Base-by-base conservation (phyloP, 2,113 vertebrate genomes). In the Brachionichthys hirsutus region DNA sequence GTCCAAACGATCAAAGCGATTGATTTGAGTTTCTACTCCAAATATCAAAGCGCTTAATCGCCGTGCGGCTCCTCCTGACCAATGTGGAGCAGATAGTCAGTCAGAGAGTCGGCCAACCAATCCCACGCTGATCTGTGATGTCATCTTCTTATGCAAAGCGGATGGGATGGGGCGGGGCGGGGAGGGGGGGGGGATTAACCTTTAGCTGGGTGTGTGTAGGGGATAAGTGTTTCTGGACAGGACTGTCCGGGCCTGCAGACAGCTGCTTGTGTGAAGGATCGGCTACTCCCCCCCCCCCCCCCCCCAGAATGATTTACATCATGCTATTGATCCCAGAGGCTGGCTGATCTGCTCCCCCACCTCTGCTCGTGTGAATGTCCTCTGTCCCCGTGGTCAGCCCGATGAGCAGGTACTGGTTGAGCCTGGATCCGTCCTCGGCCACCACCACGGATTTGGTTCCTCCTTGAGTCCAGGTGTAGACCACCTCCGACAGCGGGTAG, bases 341-440 rank as follows among this genome's bases (percentile, higher is more conserved):
- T 69, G n/a, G n/a, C 67, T 77, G 81, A 83, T 69, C 81, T 83
- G 66, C 62, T 58, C 48, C 52, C 71, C 15, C 77, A 98, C 96
- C 97, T 88, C 95, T 94, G 80, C 95, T 98, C 42, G 95, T 98
- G 67, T 90, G 89, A 83, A 97, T 95, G 79, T 97, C 94, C 85
- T 96, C 94, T 0, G 92, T 95, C 74, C 93, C 94, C 1, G 94
- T 94, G 0, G 92, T 97, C 73, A 95, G 94, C 24, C 94, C 95
- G 14, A 95, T 91, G 16, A 99, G 88, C 62, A 96, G 94, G 73
- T 99, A 99, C 86, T 99, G 96, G 87, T 98, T 99, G 75, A 99
- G 93, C 34, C 96, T 91, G 48, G 97, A 98, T 18, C 96, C 95
- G 0, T 98, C 95, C 61, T 97, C 95, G 0, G 95, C 96, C 84